A percentile compares a stretch with the other conserved stretches of the same genome.
Conservation (phyloP, 2,888 invertebrate genomes). For the Idaea straminata region DNA sequence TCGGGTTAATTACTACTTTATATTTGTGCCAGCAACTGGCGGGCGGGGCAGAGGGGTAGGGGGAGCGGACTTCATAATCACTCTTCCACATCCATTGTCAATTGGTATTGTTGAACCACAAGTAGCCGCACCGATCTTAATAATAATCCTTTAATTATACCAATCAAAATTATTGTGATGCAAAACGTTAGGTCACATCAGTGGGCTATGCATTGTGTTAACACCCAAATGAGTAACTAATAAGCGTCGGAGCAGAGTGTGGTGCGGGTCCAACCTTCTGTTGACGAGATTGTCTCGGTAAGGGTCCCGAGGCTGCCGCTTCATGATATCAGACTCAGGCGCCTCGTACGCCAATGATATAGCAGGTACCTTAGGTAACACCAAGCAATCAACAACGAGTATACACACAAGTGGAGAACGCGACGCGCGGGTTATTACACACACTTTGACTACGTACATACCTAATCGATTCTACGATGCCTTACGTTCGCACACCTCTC, state of each 20-base stretch:
- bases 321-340: conserved; percentile 99
- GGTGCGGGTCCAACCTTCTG: conserved; percentile 90
- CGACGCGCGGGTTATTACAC: conserved; percentile 52
- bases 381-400: conserved; percentile 73
- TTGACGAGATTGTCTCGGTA: conserved; percentile 99
- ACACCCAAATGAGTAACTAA: conserved; percentile 70
- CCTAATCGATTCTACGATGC: conserved; percentile 11
- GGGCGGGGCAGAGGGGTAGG: conserved; percentile 21
- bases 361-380: conserved; percentile 94
- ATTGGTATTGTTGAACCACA: conserved; percentile 64
- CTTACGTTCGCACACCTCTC: conserved; percentile 21
- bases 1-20: conserved; percentile 27
- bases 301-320: conserved; percentile 98
- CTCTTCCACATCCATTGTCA: conserved; percentile 77
- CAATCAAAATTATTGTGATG: conserved; percentile 27
- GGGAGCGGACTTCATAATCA: conserved; percentile 51
- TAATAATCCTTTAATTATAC: conserved; percentile 38
- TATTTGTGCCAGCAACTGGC: conserved; percentile 32
- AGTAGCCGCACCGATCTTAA: conserved; percentile 63
- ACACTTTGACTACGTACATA: conserved; percentile 41
- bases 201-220: conserved; percentile 65
- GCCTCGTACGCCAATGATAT: conserved; percentile 99
- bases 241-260: conserved; percentile 35
- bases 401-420: conserved; percentile 36
- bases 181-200: conserved; percentile 25